Conservation (phyloP, 2,113 vertebrate species). For the Rhinoderma darwinii region DNA sequence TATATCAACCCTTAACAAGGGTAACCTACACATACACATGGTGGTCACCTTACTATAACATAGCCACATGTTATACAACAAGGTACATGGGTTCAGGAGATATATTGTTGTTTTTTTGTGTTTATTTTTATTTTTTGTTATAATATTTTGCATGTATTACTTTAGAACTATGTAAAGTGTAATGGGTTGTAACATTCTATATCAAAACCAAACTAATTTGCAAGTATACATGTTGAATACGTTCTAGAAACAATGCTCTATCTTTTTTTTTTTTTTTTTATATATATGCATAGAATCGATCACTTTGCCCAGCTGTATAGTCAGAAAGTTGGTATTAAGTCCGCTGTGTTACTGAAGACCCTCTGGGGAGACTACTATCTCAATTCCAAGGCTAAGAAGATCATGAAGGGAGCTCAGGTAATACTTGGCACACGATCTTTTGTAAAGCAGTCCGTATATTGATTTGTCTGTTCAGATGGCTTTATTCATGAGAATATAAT, state of each 20-base stretch:
- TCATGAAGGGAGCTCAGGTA: conserved; percentile 96
- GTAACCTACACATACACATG: too few species aligned
- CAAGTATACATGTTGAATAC: too few species aligned
- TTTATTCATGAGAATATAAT: not conserved
- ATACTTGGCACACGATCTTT: not conserved
- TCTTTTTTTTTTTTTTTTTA: not conserved
- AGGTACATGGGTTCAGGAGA: too few species aligned
- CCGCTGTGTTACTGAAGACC: conserved; percentile 85
- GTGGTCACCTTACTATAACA: too few species aligned
- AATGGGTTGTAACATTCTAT: too few species aligned
- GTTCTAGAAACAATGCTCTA: not conserved
- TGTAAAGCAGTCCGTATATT: not conserved
- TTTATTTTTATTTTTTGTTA: too few species aligned
- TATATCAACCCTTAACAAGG: too few species aligned
- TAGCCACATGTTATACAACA: too few species aligned
- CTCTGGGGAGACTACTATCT: conserved; percentile 97
- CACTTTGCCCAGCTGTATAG: conserved; percentile 93
- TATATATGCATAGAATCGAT: conserved; percentile 75
- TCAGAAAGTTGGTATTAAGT: conserved; percentile 87
- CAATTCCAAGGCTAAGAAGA: conserved; percentile 90
- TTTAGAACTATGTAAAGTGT: too few species aligned
- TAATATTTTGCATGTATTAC: too few species aligned
- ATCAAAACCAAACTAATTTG: too few species aligned
- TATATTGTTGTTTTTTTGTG: too few species aligned
- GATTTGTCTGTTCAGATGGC: not conserved